Evolutionary conservation across 2,797 vertebrate genomes (phyloP).

Genomic region (Lycodopsis pacificus): DNA sequence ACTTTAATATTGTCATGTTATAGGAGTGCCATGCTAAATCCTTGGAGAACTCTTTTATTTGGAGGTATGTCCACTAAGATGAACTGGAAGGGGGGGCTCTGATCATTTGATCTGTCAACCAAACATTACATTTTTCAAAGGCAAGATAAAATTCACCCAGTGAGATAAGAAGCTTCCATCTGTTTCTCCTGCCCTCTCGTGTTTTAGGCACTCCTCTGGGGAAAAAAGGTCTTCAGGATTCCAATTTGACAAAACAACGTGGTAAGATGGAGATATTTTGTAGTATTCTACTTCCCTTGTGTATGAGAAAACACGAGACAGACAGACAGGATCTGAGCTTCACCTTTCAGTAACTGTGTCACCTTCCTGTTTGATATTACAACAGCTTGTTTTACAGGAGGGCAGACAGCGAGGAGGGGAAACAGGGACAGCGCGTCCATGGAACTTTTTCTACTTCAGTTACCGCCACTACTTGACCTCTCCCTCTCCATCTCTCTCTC

Average conservation of each 20-base stretch:
- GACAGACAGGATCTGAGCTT: neutral
- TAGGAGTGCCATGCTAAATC: neutral
- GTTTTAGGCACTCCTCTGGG: neutral
- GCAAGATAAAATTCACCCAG: neutral
- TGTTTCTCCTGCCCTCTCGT: neutral
- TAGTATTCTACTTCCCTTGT: neutral
- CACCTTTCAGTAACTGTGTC: neutral
- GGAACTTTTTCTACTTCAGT: constrained; percentile 21
- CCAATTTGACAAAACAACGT: neutral
- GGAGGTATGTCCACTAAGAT: neutral
- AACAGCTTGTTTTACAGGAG: constrained; percentile 12
- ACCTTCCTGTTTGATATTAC: neutral
- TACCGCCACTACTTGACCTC: constrained; percentile 44
- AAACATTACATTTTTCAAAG: neutral
- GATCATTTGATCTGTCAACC: neutral
- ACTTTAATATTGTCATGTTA: neutral
- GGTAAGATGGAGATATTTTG: neutral
- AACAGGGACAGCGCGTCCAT: neutral
- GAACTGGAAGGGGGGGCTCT: too few relatives aligned
- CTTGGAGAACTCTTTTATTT: neutral
- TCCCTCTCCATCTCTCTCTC: neutral
- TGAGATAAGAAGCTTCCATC: neutral
- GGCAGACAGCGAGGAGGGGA: neutral
- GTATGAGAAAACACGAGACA: neutral
- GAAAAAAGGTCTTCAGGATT: neutral